Percentiles rank a stretch among this genome's conserved stretches.
Evolutionary conservation across 2,797 vertebrate species (phyloP).

Genomic region (Pygocentrus nattereri): DNA sequence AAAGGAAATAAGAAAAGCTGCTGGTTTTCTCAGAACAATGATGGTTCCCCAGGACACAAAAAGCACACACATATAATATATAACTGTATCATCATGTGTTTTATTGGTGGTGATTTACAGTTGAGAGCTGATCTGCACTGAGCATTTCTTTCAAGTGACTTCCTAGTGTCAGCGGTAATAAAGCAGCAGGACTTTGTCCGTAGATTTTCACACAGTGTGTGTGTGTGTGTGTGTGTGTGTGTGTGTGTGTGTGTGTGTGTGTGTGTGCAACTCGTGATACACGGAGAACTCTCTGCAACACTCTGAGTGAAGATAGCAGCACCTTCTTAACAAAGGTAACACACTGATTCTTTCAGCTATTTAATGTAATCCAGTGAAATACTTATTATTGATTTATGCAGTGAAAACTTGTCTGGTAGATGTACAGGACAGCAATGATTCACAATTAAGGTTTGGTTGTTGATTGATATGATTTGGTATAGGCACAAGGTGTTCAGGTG

Average conservation of each 20-base stretch:
- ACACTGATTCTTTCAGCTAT: background rate
- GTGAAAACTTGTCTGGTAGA: background rate
- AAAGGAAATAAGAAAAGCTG: too few relatives aligned
- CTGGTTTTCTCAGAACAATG: background rate
- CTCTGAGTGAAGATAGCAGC: slow-evolving; percentile 54
- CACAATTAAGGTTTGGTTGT: background rate
- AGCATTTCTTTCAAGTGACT: slow-evolving; percentile 7
- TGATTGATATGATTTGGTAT: slow-evolving; percentile 7
- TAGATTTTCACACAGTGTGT: slow-evolving; percentile 31
- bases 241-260: background rate
- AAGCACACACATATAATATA: background rate
- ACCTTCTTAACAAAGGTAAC: slow-evolving; percentile 69
- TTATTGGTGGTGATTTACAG: slow-evolving; percentile 27
- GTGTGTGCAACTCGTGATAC: slow-evolving; percentile 71
- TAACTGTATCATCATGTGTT: background rate
- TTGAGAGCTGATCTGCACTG: slow-evolving; percentile 2
- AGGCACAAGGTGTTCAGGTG: background rate
- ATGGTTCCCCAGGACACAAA: background rate
- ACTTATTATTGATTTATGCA: background rate
- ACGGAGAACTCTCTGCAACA: slow-evolving; percentile 42
- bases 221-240: slow-evolving; percentile 1
- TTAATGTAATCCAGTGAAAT: background rate
- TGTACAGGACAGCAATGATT: too few relatives aligned
- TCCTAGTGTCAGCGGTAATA: slow-evolving; percentile 60
- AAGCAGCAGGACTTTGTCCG: slow-evolving; percentile 78